Percentiles rank a stretch among this genome's conserved stretches.
phyloP scores from a whole-genome alignment of 92 coral and sea anemone species.

The Porites cylindrica region DNA sequence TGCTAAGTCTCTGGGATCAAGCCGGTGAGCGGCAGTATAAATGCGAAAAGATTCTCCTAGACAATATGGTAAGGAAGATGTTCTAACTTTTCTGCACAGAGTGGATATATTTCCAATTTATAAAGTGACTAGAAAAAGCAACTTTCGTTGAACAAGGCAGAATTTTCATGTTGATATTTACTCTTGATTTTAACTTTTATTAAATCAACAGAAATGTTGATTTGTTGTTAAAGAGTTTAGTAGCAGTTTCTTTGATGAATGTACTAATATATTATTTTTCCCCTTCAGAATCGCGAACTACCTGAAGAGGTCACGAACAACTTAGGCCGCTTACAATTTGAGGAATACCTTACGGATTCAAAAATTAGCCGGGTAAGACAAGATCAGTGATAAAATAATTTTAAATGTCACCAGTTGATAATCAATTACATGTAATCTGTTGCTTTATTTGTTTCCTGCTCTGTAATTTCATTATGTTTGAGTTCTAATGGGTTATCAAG shows the following conservation, averaged over 20 bases:
- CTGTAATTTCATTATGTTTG: background rate
- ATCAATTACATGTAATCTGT: background rate
- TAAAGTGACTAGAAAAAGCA: background rate
- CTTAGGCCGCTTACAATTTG: background rate
- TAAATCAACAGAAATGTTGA: no score
- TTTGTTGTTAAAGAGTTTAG: background rate
- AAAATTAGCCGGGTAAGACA: constrained; percentile 12
- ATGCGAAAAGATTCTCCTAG: background rate
- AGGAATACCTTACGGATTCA: constrained; percentile 15
- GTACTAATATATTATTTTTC: background rate
- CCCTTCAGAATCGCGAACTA: background rate
- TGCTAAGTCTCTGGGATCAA: background rate
- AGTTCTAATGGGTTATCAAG: background rate
- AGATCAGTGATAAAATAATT: background rate
- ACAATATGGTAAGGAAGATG: background rate
- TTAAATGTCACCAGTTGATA: background rate
- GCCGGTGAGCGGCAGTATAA: background rate
- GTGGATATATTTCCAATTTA: background rate
- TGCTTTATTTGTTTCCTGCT: background rate
- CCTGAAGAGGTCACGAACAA: background rate
- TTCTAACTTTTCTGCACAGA: background rate
- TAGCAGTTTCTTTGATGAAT: background rate
- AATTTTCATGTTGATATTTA: background rate
- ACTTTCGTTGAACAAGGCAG: background rate
- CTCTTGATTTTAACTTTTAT: background rate